Evolutionary conservation across 1,140 invertebrate genomes (phyloP), one percentile per base, ranked within the genome.

Genomic region (Tetragonula clypearis): DNA sequence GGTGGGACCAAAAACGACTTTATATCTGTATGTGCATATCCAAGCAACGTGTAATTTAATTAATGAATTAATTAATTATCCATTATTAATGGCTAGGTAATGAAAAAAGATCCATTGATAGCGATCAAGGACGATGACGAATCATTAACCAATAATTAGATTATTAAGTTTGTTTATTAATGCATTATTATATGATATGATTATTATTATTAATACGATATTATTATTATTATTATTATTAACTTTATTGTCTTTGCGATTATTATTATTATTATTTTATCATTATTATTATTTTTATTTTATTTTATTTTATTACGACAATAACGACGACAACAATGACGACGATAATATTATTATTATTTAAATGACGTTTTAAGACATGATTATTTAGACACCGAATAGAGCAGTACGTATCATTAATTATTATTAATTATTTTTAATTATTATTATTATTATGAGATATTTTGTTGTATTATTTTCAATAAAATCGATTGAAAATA

Each of bases 401-500:
- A 95, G 92, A 94, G 86, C 91, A 93, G 91, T 94, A 94, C 92
- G 93, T 94, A 94, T 93, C 92, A 91, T 94, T 94, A 93, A 94
- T 93, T 94, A 94, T 41, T 71, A 41, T 94, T 93, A 93, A 94
- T 94, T 94, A 93, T 94, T 94, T 93, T 92, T 94, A 94, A 93
- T 91, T 92, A 90, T 91, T 88, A 87, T 88, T 93, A 93, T 93
- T 93, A 93, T 94, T 90, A 93, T 94, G 90, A 94, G 90, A 94
- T 92, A 94, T 95, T 94, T 95, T 95, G 94, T 95, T 95, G 94
- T 95, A 95, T 95, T 95, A 95, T 95, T 95, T 95, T 94, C 94
- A 95, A 95, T 95, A 95, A 95, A 95, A 95, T 94, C 91, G 84
- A 94, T 93, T 94, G 92, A 94, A 94, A 94, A 94, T 93, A 94